Evolutionary conservation across 2,888 invertebrate species (phyloP), one percentile per base, ranked within the genome.

Genomic region (Mamestra brassicae): DNA sequence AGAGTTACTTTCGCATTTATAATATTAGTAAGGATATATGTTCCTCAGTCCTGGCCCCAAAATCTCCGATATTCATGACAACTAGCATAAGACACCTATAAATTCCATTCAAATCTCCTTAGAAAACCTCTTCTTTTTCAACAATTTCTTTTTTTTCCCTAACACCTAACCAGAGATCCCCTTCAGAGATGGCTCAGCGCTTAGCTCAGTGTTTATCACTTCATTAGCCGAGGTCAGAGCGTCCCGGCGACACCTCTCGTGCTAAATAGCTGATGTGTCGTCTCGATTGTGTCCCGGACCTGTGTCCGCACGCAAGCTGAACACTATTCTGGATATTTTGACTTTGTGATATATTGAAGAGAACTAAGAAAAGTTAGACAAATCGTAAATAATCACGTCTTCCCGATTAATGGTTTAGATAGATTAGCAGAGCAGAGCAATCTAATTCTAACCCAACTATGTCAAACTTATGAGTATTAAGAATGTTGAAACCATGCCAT

Each of bases 181-280:
- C 68, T 8, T 52, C 3, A 26, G 54, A 80, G 87, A 90, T 91
- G 83, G 63, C 78, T 71, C 71, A 70, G 77, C 67, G 72, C 82
- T 81, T 81, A 83, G 84, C 78, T 76, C 80, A 76, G 68, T 87
- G 81, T 87, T 87, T 88, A 88, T 88, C 87, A 74, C 87, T 88
- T 88, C 88, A 88, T 88, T 88, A 88, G 81, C 58, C 4, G 76
- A 71, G 81, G 85, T 85, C 84, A 77, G 81, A 78, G 63, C 87
- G 80, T 65, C 80, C 66, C 76, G 42, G 90, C 92, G 90, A 95
- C 95, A 93, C 95, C 94, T 95, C 89, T 91, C 92, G 93, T 92
- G 94, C 93, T 94, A 95, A 75, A 94, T 89, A 79, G 74, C 90
- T 86, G 95, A 95, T 95, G 90, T 89, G 90, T 90, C 85, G 87